A percentile compares a stretch with the other conserved stretches of the same genome.
phyloP scores from a whole-genome alignment of 2,113 vertebrate species.

The Nibea albiflora region DNA sequence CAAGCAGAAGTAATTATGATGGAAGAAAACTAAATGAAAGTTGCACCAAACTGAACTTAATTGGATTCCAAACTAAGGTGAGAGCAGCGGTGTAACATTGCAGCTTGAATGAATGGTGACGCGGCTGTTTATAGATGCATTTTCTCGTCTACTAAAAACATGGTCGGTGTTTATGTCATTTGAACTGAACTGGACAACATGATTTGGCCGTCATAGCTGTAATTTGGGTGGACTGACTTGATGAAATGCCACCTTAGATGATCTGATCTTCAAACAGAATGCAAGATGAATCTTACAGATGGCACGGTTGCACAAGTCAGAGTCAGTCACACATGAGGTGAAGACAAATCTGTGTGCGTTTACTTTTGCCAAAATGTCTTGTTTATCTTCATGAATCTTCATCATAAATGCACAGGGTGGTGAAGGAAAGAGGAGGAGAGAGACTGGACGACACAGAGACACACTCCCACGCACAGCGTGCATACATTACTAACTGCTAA shows the following conservation, averaged over 20 bases:
- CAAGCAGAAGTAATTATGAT: neutral
- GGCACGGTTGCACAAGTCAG: no score
- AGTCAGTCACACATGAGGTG: no score
- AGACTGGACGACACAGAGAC: neutral
- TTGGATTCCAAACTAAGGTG: neutral
- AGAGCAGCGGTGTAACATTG: neutral
- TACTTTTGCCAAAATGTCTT: no score
- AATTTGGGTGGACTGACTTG: neutral
- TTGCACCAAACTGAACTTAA: neutral
- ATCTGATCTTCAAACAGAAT: no score
- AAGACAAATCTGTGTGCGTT: no score
- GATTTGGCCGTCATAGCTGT: neutral
- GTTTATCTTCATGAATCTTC: neutral
- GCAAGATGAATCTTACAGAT: no score
- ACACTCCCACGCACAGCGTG: no score
- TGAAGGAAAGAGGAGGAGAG: neutral
- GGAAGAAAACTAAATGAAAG: slow-evolving; percentile 6
- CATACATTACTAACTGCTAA: no score
- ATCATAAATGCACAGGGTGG: neutral
- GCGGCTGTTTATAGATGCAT: neutral
- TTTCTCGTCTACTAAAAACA: neutral
- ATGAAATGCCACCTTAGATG: no score
- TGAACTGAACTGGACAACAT: neutral
- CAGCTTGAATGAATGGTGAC: neutral
- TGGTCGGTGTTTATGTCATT: neutral